phyloP scores from a whole-genome alignment of 2,888 invertebrate genomes.

The Caenorhabditis auriculariae region DNA sequence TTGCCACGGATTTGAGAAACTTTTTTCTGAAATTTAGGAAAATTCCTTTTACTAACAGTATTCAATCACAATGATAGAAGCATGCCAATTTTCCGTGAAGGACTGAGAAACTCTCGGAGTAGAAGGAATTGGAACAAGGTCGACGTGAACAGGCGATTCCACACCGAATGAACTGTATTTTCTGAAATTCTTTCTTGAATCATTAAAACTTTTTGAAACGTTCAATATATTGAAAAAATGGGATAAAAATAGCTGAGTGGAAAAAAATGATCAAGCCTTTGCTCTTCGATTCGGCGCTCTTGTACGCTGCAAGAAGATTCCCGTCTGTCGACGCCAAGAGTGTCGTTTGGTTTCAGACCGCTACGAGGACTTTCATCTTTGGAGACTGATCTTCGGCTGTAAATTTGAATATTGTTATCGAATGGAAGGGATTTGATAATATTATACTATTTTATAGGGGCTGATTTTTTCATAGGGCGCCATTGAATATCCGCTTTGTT shows the following conservation, averaged over 20 bases:
- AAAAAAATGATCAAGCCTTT: constrained; percentile 14
- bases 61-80: too few species aligned
- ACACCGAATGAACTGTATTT: constrained; percentile 31
- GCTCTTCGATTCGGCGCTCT: constrained; percentile 21
- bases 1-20: too few species aligned
- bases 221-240: not conserved
- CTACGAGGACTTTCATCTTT: constrained; percentile 31
- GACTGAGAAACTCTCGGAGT: too few species aligned
- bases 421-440: too few species aligned
- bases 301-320: not conserved
- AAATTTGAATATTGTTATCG: constrained; percentile 1
- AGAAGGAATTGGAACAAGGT: too few species aligned
- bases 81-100: too few species aligned
- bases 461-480: too few species aligned
- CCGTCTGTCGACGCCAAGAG: constrained; percentile 7
- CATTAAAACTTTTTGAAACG: not conserved
- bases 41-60: too few species aligned
- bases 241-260: not conserved
- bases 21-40: too few species aligned
- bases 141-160: constrained; percentile 19
- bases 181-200: constrained; percentile 10
- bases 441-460: too few species aligned
- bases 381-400: constrained; percentile 22
- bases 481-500: too few species aligned
- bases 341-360: constrained; percentile 25